Evolutionary conservation across 2,888 invertebrate species (phyloP).

Genomic region (Pachycephus smyrnensis): DNA sequence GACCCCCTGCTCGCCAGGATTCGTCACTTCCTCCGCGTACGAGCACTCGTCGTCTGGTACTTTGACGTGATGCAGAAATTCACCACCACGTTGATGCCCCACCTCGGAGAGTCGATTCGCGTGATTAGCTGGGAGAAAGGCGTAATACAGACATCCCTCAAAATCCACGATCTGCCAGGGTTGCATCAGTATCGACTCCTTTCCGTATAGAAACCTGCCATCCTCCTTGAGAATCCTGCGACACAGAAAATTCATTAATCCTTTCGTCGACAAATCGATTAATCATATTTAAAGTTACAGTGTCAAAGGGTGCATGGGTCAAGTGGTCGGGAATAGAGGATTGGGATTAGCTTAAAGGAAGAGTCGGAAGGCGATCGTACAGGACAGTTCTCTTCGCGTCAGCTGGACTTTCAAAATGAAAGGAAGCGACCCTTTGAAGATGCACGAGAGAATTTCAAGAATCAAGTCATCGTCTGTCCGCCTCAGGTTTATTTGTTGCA

Average conservation of each 20-base stretch:
- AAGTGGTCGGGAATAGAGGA: too few species aligned
- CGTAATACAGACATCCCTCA: slow-evolving; percentile 50
- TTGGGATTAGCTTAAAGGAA: too few species aligned
- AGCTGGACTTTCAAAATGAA: not conserved
- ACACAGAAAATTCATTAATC: slow-evolving; percentile 9
- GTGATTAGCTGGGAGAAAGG: slow-evolving; percentile 45
- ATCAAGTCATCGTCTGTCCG: too few species aligned
- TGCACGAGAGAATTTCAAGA: not conserved
- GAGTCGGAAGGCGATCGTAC: too few species aligned
- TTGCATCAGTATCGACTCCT: slow-evolving; percentile 50
- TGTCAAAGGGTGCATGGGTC: too few species aligned
- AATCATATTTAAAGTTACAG: too few species aligned
- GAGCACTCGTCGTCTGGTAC: slow-evolving; percentile 9
- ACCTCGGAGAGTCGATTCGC: not conserved
- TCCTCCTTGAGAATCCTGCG: slow-evolving; percentile 24
- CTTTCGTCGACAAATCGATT: too few species aligned
- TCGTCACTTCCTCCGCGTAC: slow-evolving; percentile 1
- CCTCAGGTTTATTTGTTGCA: too few species aligned
- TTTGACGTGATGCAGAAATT: slow-evolving; percentile 12
- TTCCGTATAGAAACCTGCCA: slow-evolving; percentile 48
- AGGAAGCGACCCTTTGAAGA: not conserved
- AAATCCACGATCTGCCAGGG: slow-evolving; percentile 54
- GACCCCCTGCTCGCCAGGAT: not conserved
- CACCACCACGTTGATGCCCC: not conserved
- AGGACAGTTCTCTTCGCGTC: too few species aligned